phyloP scores from a whole-genome alignment of 2,797 vertebrate genomes.

The Hydrolagus colliei region DNA sequence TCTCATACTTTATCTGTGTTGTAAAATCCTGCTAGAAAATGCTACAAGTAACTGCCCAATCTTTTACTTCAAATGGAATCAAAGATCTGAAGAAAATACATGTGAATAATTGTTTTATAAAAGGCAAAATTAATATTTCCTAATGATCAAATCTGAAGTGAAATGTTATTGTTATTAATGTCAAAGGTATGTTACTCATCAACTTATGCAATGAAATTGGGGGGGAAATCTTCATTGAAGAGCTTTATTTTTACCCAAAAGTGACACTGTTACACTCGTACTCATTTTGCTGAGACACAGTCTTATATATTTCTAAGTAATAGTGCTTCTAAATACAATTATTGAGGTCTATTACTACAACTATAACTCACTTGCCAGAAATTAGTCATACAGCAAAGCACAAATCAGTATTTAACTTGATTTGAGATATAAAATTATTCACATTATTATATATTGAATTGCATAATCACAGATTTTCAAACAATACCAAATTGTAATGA shows the following conservation, averaged over 20 bases:
- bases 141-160: background rate
- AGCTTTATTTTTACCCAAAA: background rate
- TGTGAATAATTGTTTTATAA: background rate
- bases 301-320: background rate
- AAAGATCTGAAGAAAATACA: background rate
- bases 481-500: background rate
- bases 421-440: background rate
- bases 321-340: background rate
- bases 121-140: background rate
- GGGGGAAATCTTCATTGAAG: background rate
- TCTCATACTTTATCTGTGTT: background rate
- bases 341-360: background rate
- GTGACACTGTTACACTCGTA: background rate
- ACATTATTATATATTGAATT: background rate
- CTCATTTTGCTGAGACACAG: background rate
- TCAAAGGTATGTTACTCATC: background rate
- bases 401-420: constrained; percentile 10
- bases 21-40: background rate
- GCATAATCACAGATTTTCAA: constrained; percentile 2
- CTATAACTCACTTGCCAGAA: background rate
- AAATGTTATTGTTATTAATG: background rate
- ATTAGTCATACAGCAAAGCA: constrained; percentile 7
- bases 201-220: background rate
- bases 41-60: background rate
- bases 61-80: background rate